Evolutionary conservation across 2,797 vertebrate genomes (phyloP), one percentile per base, ranked within the genome.

Genomic region (Falco berigora): DNA sequence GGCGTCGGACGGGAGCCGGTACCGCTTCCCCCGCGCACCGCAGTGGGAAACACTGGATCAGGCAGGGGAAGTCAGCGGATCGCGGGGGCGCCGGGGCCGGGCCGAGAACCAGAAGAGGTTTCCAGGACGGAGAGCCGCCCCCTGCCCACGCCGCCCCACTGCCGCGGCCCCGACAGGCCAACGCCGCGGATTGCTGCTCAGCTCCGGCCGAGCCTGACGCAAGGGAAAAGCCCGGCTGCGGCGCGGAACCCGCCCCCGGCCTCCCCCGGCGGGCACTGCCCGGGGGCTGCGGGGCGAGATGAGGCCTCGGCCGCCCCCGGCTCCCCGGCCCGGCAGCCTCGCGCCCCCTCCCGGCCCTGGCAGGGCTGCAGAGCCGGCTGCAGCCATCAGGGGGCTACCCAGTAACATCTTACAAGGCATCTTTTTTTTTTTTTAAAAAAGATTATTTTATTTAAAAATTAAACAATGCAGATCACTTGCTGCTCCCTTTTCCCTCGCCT

Each of bases 301-400:
- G 12, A 20, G 28, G n/a, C 47, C 23, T 17, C 7, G 14, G 22
- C 17, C 23, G 11, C 15, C 12, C 36, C 12, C 0, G 0, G 5
- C 23, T 22, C 49, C 0, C 32, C 5, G 2, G 18, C 9, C 58
- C 22, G 0, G 16, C 46, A 75, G 25, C 69, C 24, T 47, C 1
- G 19, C n/a, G 6, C 34, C 32, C 8, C 21, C 6, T 3, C 14
- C 19, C 14, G 7, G 50, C 23, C 36, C 12, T 4, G 22, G 38
- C 23, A 12, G 6, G 56, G 38, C 32, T 36, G 69, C 42, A 38
- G 63, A 28, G 40, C 53, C 0, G 0, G 30, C 50, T 34, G 61
- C 34, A 55, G 27, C 14, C 30, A 5, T 17, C n/a, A 24, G 1
- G 0, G 9, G 8, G 67, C n/a, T 19, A 30, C 19, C 2, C 27